Percentiles rank a stretch among this genome's conserved stretches.
Evolutionary conservation across 2,113 vertebrate species (phyloP).

Genomic region (Bos indicus): DNA sequence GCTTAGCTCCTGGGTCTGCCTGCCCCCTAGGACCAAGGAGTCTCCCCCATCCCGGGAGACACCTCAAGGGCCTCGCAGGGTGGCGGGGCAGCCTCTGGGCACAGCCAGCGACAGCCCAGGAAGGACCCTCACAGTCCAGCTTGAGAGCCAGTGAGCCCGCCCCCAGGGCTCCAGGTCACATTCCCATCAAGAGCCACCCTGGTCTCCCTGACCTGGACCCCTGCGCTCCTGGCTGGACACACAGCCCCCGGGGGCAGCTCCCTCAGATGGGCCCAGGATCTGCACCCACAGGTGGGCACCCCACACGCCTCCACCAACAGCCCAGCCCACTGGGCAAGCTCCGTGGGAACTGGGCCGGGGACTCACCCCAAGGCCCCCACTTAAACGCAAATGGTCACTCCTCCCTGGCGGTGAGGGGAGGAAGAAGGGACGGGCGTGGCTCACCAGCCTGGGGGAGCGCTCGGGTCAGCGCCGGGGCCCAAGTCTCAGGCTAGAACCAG

Average conservation of each 20-base stretch:
- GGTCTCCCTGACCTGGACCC: not conserved
- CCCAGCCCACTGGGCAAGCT: not conserved
- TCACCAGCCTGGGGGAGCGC: fast-evolving
- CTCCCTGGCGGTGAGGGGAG: not conserved
- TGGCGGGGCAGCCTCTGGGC: not conserved
- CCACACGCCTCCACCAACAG: not conserved
- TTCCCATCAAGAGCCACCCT: fast-evolving
- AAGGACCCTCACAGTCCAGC: not conserved
- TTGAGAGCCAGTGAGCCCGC: not conserved
- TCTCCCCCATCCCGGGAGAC: not conserved
- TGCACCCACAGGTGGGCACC: not conserved
- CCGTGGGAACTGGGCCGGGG: fast-evolving
- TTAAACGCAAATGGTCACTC: not conserved
- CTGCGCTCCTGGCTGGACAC: fast-evolving
- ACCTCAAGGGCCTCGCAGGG: fast-evolving
- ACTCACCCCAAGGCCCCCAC: not conserved
- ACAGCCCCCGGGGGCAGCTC: not conserved
- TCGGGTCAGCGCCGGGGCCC: fast-evolving
- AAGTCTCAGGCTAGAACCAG: not conserved
- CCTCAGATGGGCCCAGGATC: too few relatives aligned
- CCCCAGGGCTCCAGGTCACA: not conserved
- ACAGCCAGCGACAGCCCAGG: not conserved
- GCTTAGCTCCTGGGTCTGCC: not conserved
- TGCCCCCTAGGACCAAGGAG: fast-evolving
- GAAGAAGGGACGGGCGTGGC: fast-evolving